Conservation (phyloP, 2,888 invertebrate genomes). For the Petrolisthes cinctipes region DNA sequence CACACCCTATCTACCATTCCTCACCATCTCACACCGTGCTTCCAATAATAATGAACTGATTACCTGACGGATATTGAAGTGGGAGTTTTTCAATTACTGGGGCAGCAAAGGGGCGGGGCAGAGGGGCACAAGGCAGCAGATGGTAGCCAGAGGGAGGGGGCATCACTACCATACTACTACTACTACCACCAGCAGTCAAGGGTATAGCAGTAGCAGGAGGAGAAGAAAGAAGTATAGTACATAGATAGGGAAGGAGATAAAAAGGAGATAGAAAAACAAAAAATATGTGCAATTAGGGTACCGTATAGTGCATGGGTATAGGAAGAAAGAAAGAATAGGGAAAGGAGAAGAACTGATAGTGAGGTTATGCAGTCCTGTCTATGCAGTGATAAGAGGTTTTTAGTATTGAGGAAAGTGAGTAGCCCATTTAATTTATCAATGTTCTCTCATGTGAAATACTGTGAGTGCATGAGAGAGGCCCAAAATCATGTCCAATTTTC, state of each 20-base stretch:
- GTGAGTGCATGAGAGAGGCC: too few species aligned
- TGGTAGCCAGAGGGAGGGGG: background rate
- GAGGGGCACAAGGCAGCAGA: background rate
- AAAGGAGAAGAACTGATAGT: background rate
- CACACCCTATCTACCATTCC: background rate
- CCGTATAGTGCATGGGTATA: background rate
- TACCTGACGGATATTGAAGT: background rate
- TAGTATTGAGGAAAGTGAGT: too few species aligned
- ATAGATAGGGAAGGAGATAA: background rate
- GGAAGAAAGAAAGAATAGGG: background rate
- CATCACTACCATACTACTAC: background rate
- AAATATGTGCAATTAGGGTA: too few species aligned
- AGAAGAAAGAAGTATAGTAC: background rate
- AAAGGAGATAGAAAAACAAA: background rate
- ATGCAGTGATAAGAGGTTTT: too few species aligned
- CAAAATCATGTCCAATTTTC: too few species aligned
- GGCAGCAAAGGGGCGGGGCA: background rate
- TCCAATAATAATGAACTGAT: background rate
- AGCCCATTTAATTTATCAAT: too few species aligned
- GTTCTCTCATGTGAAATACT: too few species aligned
- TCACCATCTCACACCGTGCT: background rate
- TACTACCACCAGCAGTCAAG: background rate
- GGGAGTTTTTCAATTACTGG: background rate
- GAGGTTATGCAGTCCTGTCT: too few species aligned
- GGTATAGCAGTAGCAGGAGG: background rate